A percentile compares a stretch with the other conserved stretches of the same genome.
These are phyloP conservation scores for Seira sanloemensis DNA, from an alignment of 2,888 invertebrate genomes.

Conservation along the genomic window DNA sequence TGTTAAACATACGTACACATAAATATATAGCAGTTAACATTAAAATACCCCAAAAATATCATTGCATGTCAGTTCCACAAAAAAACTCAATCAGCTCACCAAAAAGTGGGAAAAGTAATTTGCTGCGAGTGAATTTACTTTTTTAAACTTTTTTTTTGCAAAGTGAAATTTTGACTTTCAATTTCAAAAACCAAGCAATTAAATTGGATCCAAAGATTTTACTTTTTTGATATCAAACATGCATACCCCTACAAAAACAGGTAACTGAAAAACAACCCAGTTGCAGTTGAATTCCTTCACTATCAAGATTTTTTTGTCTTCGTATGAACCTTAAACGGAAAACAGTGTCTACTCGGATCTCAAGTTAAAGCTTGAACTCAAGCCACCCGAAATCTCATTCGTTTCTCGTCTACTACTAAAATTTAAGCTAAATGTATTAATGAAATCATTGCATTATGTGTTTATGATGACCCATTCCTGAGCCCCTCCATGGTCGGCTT, in stretches of 20 bases:
- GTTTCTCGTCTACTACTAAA: conserved; percentile 12
- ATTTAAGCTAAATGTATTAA: conserved; percentile 59
- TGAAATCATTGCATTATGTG: conserved; percentile 73
- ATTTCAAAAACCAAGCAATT: neutral
- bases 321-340: conserved; percentile 37
- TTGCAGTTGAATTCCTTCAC: conserved; percentile 20
- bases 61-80: conserved; percentile 63
- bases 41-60: conserved; percentile 62
- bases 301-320: conserved; percentile 10
- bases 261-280: conserved; percentile 23
- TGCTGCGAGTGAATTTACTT: conserved; percentile 2
- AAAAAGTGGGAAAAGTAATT: no score
- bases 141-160: conserved; percentile 5
- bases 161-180: neutral
- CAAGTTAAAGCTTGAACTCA: neutral
- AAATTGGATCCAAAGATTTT: neutral
- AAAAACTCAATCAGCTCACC: conserved; percentile 38
- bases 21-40: conserved; percentile 41
- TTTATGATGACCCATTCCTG: conserved; percentile 71
- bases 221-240: conserved; percentile 3
- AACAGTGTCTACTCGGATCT: conserved; percentile 30
- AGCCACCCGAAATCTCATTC: neutral
- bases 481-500: conserved; percentile 73
- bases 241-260: conserved; percentile 25
- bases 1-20: conserved; percentile 46